Base-by-base conservation (phyloP, 2,888 invertebrate genomes). In the Listrodromus nycthemerus region DNA sequence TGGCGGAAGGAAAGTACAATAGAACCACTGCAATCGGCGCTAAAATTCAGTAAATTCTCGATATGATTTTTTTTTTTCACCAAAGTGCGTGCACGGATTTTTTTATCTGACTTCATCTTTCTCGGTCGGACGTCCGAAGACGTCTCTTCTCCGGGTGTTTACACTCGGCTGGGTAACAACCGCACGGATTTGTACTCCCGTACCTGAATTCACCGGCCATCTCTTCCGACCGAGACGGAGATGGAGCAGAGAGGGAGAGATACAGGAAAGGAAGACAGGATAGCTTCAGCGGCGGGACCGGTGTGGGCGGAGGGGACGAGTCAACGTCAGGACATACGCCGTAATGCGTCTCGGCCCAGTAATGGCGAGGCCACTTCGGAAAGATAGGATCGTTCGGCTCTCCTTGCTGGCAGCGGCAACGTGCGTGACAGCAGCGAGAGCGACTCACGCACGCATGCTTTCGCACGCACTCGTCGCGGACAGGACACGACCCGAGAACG, bases 361-460 rank as follows among this genome's bases (percentile, higher is more conserved):
- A 91, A 91, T 89, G 88, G 86, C 89, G 88, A 91, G 88, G 89
- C 89, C 88, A 90, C 87, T 88, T 88, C 82, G 86, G 74, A 48
- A 80, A 66, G 91, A 91, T 91, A 90, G 86, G 86, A 91, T 90
- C 90, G 89, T 75, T 80, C 80, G 58, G 30, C 48, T 71, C 66
- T 58, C 24, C 73, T 61, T 37, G 77, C 55, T 73, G 27, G 73
- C 48, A 73, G 50, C 52, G 65, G 75, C 86, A 87, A 80, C 84
- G 90, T 91, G 91, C 91, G 91, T 91, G 91, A 90, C 90, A 89
- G 48, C 48, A 48, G 50, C 69, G 33, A 77, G 33, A 48, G 73
- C 41, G 50, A 52, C 79, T 82, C 79, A 84, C 86, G 87, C 88
- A 86, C 81, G 85, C 52, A 63, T 63, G 63, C 74, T 27, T 48